A percentile compares a stretch with the other conserved stretches of the same genome.
These are phyloP conservation scores for Sinonovacula constricta DNA, from an alignment of 1,140 invertebrate genomes.

Conservation along the genomic window DNA sequence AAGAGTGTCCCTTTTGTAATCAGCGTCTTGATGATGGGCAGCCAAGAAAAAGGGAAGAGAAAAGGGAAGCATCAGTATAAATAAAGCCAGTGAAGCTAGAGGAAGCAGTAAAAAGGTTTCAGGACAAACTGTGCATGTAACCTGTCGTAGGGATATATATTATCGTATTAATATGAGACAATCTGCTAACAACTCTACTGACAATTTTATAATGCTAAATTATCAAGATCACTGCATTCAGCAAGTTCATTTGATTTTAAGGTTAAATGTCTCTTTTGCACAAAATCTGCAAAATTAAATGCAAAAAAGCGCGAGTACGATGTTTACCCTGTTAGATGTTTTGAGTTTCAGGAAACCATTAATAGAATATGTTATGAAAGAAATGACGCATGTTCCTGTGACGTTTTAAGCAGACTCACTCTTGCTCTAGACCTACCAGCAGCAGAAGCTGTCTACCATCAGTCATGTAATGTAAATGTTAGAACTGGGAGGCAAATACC, in stretches of 20 bases:
- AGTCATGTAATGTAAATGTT: slow-evolving; percentile 47
- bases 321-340: slow-evolving; percentile 24
- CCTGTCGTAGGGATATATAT: no score
- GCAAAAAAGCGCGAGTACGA: slow-evolving; percentile 13
- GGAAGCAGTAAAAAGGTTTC: no score
- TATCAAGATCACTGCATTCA: no score
- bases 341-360: slow-evolving; percentile 48
- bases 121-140: no score
- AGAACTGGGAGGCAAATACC: slow-evolving; percentile 36
- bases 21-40: no score
- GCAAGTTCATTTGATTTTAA: slow-evolving; percentile 44
- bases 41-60: no score
- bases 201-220: no score
- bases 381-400: slow-evolving; percentile 28
- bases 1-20: no score
- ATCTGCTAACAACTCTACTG: no score
- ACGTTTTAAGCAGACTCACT: slow-evolving; percentile 23
- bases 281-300: neutral
- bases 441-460: slow-evolving; percentile 51
- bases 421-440: slow-evolving; percentile 38
- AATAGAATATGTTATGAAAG: slow-evolving; percentile 15
- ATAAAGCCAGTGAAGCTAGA: no score
- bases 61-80: no score
- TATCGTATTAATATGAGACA: no score
- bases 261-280: slow-evolving; percentile 43